Conservation (phyloP, 1,140 invertebrate species). For the Hestina assimilis region DNA sequence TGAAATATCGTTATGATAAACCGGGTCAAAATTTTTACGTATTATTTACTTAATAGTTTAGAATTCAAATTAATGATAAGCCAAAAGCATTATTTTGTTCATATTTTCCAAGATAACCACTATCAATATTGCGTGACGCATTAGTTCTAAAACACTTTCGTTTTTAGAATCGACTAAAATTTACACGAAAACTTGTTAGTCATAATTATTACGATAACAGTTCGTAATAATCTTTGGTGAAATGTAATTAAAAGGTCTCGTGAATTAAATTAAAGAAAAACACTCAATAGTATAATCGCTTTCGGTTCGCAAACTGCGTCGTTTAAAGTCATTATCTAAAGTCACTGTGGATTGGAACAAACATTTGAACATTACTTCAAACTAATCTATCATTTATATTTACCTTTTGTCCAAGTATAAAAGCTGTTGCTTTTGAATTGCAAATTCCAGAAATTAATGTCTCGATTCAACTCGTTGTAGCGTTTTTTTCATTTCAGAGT, state of each 20-base stretch:
- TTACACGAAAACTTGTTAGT: conserved; percentile 18
- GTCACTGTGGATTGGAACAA: conserved; percentile 41
- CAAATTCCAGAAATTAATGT: conserved; percentile 29
- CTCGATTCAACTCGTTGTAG: conserved; percentile 6
- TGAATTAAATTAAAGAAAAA: conserved; percentile 51
- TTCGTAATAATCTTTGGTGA: conserved; percentile 7
- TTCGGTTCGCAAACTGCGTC: conserved; percentile 35
- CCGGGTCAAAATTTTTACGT: no score
- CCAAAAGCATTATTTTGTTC: conserved; percentile 2
- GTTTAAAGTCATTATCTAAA: conserved; percentile 37
- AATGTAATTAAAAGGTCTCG: conserved; percentile 9
- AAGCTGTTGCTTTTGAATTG: conserved; percentile 32
- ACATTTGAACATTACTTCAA: conserved; percentile 55
- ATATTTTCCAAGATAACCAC: conserved; percentile 11
- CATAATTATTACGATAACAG: conserved; percentile 16
- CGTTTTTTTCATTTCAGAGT: no score
- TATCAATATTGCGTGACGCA: conserved; percentile 12
- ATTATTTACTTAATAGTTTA: background rate
- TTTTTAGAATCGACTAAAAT: conserved; percentile 6
- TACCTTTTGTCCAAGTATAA: conserved; percentile 30
- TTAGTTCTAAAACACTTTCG: conserved; percentile 12
- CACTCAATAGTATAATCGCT: conserved; percentile 38
- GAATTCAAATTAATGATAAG: background rate
- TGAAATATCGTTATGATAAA: no score
- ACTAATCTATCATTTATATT: conserved; percentile 62